phyloP scores from a whole-genome alignment of 2,113 vertebrate species.

The Acanthisitta chloris region DNA sequence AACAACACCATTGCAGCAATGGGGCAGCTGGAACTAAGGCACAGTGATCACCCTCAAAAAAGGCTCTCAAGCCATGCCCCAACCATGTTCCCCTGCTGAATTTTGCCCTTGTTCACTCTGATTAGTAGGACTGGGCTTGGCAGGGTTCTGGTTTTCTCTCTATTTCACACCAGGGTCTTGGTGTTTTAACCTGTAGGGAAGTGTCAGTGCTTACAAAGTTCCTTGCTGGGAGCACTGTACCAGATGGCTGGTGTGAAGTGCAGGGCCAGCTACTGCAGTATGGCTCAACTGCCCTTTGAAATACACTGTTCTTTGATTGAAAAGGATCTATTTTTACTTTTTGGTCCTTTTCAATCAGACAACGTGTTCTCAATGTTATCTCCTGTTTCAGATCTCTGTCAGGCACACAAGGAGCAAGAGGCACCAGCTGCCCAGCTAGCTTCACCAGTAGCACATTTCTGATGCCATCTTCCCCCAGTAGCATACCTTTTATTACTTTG shows the following conservation, averaged over 20 bases:
- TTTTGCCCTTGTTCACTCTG: neutral
- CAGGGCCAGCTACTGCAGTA: neutral
- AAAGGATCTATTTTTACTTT: neutral
- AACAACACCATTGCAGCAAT: neutral
- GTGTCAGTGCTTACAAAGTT: neutral
- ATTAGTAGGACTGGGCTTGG: neutral
- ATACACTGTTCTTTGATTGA: neutral
- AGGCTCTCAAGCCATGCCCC: neutral
- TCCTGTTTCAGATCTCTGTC: neutral
- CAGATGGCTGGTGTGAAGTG: neutral
- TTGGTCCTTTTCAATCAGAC: neutral
- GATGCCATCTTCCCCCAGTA: neutral
- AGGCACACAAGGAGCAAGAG: neutral
- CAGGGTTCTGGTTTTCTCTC: neutral
- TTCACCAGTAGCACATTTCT: neutral
- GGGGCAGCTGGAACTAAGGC: neutral
- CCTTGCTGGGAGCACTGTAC: neutral
- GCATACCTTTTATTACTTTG: neutral
- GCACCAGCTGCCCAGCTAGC: neutral
- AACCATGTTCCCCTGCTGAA: neutral
- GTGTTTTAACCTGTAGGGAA: neutral
- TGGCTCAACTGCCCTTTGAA: neutral
- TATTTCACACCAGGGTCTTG: neutral
- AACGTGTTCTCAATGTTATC: neutral
- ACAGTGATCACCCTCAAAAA: neutral